These are phyloP conservation scores for Eristalinus sepulchralis DNA, from an alignment of 2,888 invertebrate species.

Conservation along the genomic window DNA sequence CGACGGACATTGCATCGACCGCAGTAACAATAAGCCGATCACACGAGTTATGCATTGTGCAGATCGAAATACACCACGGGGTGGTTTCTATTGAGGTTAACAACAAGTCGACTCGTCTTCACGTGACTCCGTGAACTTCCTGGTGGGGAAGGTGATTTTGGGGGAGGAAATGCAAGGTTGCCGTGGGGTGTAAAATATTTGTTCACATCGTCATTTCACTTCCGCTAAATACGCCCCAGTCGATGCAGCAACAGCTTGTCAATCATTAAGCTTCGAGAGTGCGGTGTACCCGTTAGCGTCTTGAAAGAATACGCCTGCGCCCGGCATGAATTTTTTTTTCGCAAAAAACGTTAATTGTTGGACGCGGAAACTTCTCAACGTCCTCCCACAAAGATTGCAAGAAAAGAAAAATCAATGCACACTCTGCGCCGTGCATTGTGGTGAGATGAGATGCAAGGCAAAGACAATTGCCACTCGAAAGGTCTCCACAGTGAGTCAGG, in stretches of 20 bases:
- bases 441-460: background rate
- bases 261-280: constrained; percentile 18
- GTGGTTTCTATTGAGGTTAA: constrained; percentile 14
- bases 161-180: background rate
- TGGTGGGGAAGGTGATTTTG: too few species aligned
- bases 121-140: constrained; percentile 7
- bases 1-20: constrained; percentile 6
- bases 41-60: constrained; percentile 51
- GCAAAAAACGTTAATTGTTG: background rate
- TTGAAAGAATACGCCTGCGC: constrained; percentile 1
- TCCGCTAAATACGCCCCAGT: background rate
- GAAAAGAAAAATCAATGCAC: constrained; percentile 16
- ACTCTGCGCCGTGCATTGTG: background rate
- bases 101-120: background rate
- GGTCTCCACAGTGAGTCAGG: background rate
- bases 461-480: background rate
- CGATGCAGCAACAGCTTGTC: background rate
- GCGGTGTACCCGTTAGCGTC: background rate
- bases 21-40: constrained; percentile 29
- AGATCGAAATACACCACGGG: constrained; percentile 5
- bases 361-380: constrained; percentile 11
- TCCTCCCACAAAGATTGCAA: constrained; percentile 18
- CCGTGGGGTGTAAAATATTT: too few species aligned
- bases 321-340: background rate
- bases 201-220: background rate